Evolutionary conservation across 2,113 vertebrate species (phyloP).

Genomic region (Pteropus alecto): DNA sequence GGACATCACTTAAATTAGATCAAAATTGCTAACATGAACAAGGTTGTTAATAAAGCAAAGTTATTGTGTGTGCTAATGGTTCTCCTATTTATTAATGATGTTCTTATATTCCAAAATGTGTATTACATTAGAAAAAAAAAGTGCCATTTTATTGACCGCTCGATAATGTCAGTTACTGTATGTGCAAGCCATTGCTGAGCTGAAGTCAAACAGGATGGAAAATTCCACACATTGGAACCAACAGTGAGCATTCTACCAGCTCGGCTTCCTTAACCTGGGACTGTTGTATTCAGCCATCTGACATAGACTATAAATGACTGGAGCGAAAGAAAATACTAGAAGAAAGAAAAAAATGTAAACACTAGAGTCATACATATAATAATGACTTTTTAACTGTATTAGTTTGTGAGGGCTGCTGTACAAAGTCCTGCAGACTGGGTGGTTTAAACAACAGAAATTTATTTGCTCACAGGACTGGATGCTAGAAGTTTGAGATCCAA

Average conservation of each 20-base stretch:
- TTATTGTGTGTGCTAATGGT: slow-evolving; percentile 45
- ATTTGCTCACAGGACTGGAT: background rate
- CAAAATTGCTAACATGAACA: slow-evolving; percentile 62
- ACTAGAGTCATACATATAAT: background rate
- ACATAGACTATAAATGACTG: background rate
- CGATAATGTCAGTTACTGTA: slow-evolving; percentile 41
- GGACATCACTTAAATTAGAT: slow-evolving; percentile 72
- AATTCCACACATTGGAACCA: background rate
- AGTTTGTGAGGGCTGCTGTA: background rate
- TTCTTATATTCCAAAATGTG: slow-evolving; percentile 55
- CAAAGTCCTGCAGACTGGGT: background rate
- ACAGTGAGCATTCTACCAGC: background rate
- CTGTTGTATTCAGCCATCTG: background rate
- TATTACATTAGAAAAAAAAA: slow-evolving; percentile 46
- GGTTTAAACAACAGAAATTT: background rate
- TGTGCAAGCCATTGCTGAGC: background rate
- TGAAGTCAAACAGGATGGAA: background rate
- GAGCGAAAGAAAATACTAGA: background rate
- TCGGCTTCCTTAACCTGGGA: background rate
- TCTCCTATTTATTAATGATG: slow-evolving; percentile 52
- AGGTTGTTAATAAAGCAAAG: slow-evolving; percentile 69
- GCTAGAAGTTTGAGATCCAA: background rate
- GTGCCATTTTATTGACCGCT: slow-evolving; percentile 1
- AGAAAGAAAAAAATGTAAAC: background rate
- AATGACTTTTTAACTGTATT: background rate